Evolutionary conservation across 1,140 invertebrate species (phyloP), one percentile per base, ranked within the genome.

Genomic region (Penaeus japonicus): DNA sequence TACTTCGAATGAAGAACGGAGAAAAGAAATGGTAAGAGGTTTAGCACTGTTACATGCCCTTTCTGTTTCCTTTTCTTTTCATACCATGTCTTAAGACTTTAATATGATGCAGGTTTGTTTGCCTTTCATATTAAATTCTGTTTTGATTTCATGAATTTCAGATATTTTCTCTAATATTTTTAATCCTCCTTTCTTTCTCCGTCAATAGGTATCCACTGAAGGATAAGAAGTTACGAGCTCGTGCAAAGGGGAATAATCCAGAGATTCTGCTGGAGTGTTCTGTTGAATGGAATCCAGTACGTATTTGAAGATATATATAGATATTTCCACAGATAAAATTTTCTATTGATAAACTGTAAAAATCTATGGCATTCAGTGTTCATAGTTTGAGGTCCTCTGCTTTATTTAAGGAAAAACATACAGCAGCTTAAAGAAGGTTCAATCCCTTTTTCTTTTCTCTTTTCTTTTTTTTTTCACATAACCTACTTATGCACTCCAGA

Each of bases 231-330:
- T 94, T 99, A 87, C 93, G 96, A 24, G 94, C 95, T 1, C 93
- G 97, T 59, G 97, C 97, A 2, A 99, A 99, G 93, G 99, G 99
- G 18, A 96, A 95, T 91, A 95, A 94, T 65, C 96, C 97, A 0
- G 97, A 98, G 91, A 98, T 99, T 91, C 93, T 98, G 2, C 92
- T 99, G 18, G 98, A 99, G 93, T 95, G 99, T 94, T 95, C 94
- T 39, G 95, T 99, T 0, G 93, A 97, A 32, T 99, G 97, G 96
- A 99, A 99, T 93, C 95, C 96, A 77, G 95, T 97, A 92, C 94
- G 95, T 92, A 93, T 82, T 39, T 75, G 78, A 83, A 55, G 15
- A 88, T 30, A 10, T 54, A 18, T n/a, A n/a, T n/a, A n/a, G n/a
- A n/a, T n/a, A n/a, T n/a, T n/a, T n/a, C n/a, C n/a, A n/a, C n/a